Base-by-base conservation (phyloP, 1,140 invertebrate genomes). In the Nephila pilipes region DNA sequence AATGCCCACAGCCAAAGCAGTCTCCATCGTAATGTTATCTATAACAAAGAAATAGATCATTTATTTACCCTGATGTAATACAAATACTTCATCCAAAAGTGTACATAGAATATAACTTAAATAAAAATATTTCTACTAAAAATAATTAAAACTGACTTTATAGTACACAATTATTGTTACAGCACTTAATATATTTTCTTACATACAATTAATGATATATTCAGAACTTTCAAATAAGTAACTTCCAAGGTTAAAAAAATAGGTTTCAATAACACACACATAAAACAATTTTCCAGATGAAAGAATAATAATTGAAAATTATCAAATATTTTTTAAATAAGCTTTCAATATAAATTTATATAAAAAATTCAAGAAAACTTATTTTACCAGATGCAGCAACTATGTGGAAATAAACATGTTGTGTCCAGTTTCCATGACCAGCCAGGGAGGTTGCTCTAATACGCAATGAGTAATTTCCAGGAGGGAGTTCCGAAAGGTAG, bases 381-480 rank as follows among this genome's bases (percentile, higher is more conserved):
- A 20, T 32, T 16, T 75, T 81, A 85, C 89, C 75, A 32, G 79
- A 54, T 8, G 57, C 85, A 69, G 60, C 46, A 58, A 96, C 96
- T 94, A 98, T 97, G 83, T 96, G 95, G 93, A 98, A 97, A 95
- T 97, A 97, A 55, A 96, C 95, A 1, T 95, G 93, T 10, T 96
- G 94, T 0, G 98, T 97, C 93, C 96, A 97, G 75, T 97, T 96
- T 18, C 98, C 98, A 85, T 96, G 96, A 12, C 97, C 97, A 36
- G 97, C 97, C 79, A 99, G 95, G 5, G 98, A 98, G 46, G 97
- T 97, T 22, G 98, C 97, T 57, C 97, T 96, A 0, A 99, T 96
- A 90, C 96, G 96, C 20, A 98, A 94, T 25, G 97, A 97, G 95
- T 99, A 99, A 95, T 98, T 98, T 5, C 98, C 99, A 88, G 98